Conservation (phyloP, 2,888 invertebrate genomes). For the Trachelus tabidus region DNA sequence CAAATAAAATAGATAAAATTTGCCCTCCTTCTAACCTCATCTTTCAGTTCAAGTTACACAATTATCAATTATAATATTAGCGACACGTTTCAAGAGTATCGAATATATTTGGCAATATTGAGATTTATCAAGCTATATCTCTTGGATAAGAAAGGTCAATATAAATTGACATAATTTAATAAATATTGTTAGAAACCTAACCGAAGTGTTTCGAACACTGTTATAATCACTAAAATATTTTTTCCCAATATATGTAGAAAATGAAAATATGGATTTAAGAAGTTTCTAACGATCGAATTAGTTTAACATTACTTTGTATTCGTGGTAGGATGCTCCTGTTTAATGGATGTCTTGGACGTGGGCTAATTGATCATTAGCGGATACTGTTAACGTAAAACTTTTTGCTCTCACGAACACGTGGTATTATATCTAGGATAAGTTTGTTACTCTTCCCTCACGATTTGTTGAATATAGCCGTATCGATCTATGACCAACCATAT, state of each 20-base stretch:
- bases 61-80: neutral
- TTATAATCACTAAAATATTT: neutral
- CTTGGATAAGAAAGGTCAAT: neutral
- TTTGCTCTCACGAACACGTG: neutral
- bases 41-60: neutral
- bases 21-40: neutral
- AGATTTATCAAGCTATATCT: neutral
- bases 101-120: neutral
- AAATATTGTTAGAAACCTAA: neutral
- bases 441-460: slow-evolving; percentile 2
- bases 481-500: slow-evolving; percentile 34
- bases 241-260: no score
- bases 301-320: neutral
- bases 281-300: neutral
- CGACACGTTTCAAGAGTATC: neutral
- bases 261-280: neutral
- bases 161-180: neutral
- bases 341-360: neutral
- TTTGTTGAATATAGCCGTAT: slow-evolving; percentile 26
- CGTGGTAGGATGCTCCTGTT: neutral
- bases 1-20: neutral
- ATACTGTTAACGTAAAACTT: neutral
- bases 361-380: neutral
- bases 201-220: neutral
- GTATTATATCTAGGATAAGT: slow-evolving; percentile 1